Percentiles rank a stretch among this genome's conserved stretches.
phyloP scores from a whole-genome alignment of 2,113 vertebrate genomes.

The Petromus typicus region DNA sequence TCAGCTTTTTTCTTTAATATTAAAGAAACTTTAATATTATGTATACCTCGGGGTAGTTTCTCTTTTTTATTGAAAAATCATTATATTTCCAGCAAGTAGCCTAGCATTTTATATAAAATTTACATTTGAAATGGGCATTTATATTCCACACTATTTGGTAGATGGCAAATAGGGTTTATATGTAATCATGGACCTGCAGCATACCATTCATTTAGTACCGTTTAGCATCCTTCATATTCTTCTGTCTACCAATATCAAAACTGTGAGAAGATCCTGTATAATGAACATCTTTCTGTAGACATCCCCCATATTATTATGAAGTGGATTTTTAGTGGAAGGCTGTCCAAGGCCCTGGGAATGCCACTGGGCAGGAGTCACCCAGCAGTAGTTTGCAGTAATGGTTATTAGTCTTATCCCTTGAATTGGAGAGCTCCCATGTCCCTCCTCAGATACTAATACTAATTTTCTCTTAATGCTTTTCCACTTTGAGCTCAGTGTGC shows the following conservation, averaged over 20 bases:
- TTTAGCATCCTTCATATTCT: conserved; percentile 21
- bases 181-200: background rate
- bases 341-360: background rate
- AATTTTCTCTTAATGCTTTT: conserved; percentile 65
- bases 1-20: background rate
- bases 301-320: conserved; percentile 35
- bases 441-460: conserved; percentile 10
- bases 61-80: background rate
- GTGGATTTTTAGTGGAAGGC: background rate
- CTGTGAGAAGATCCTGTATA: background rate
- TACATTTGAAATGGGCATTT: background rate
- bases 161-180: background rate
- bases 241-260: conserved; percentile 22
- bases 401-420: conserved; percentile 31
- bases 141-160: background rate
- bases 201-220: background rate
- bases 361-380: background rate
- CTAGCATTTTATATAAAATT: conserved; percentile 32
- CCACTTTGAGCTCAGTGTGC: conserved; percentile 36
- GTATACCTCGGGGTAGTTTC: background rate
- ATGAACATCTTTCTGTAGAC: background rate
- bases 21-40: background rate
- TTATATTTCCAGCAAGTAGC: conserved; percentile 36
- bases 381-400: background rate
- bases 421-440: background rate